A percentile compares a stretch with the other conserved stretches of the same genome.
These are phyloP conservation scores for Mohoua ochrocephala DNA, from an alignment of 2,113 vertebrate genomes.

Conservation along the genomic window DNA sequence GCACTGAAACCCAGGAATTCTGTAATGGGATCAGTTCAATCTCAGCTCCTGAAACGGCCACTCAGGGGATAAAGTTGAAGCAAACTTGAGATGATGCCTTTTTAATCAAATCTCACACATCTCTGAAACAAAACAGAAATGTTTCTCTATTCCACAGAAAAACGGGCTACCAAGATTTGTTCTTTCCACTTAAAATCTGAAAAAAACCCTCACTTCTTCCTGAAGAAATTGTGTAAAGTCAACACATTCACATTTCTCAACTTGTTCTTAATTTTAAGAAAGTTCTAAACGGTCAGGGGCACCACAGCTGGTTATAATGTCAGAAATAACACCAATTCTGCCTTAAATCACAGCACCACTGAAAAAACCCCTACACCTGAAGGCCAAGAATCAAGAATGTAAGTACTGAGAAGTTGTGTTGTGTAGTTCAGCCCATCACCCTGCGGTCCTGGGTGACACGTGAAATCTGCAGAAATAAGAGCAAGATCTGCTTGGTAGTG, in stretches of 20 bases:
- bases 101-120: neutral
- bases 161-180: neutral
- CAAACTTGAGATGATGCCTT: neutral
- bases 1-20: neutral
- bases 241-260: no score
- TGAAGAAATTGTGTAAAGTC: neutral
- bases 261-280: neutral
- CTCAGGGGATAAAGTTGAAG: neutral
- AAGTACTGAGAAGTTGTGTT: neutral
- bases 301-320: neutral
- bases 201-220: neutral
- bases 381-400: neutral
- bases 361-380: neutral
- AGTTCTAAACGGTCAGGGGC: neutral
- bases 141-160: neutral
- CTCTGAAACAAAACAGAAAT: no score
- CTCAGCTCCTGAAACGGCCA: neutral
- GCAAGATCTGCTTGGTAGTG: conserved; percentile 70
- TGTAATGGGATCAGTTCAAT: neutral
- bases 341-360: neutral
- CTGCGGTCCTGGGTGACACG: neutral
- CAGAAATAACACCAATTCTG: rapidly evolving
- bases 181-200: neutral
- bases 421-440: neutral
- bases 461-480: neutral